Base-by-base conservation (phyloP, 2,888 invertebrate species). In the Poecilus cupreus region DNA sequence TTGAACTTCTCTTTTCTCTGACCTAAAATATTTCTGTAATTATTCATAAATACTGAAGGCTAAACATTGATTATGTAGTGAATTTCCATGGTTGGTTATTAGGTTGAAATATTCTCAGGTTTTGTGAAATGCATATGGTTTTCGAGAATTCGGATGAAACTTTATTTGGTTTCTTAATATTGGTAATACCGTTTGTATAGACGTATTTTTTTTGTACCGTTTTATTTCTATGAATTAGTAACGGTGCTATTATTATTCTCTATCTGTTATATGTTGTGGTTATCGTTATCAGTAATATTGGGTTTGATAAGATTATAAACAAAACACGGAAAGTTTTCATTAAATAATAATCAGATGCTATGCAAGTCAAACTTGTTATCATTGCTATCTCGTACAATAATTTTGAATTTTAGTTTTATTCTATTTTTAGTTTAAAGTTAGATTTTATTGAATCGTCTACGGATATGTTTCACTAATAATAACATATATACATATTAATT, bases 11-110 rank as follows among this genome's bases (percentile, higher is more conserved):
- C 51, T 26, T 24, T 51, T 76, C 24, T n/a, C 43, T 72, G 49
- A 72, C 72, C 39, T 43, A 20, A 77, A 77, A 77, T 77, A 77
- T 77, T 77, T 77, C 18, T 32, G 22, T 57, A 39, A 60, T 77
- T 77, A 77, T 77, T 77, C 76, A 77, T 77, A 57, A 20, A 37
- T 20, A 39, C n/a, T 24, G 46, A 20, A 37, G 13, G 22, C 13
- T 26, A 13, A 24, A 8, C 26, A 26, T 60, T 26, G 60, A 60
- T 60, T 32, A 32, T 32, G 32, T 8, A 32, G 6, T 32, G 32
- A 3, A 32, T 6, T 32, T 32, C 32, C 32, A 32, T 0, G 8
- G 32, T 32, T 32, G 32, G 32, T 32, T 32, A 6, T 32, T 3
- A 32, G 8, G 4, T 32, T 32, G 32, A 32, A 32, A 32, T 32